Evolutionary conservation across 1,140 invertebrate species (phyloP).

Genomic region (Drosophila melanica): DNA sequence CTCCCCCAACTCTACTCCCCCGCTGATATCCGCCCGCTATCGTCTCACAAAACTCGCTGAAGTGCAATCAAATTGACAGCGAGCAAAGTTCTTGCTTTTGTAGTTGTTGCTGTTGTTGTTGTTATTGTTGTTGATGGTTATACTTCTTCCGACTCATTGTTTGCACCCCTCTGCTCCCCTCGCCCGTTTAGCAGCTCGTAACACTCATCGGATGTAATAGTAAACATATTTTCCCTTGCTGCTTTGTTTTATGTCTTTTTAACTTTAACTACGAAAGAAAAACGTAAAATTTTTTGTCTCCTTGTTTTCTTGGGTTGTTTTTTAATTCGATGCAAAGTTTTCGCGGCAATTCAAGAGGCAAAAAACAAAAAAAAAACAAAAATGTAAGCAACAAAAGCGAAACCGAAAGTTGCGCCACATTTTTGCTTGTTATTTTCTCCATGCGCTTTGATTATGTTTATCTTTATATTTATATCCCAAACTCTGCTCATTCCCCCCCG

Average conservation of each 20-base stretch:
- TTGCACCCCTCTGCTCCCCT: background rate
- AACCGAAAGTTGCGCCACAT: constrained; percentile 51
- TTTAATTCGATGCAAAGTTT: constrained; percentile 73
- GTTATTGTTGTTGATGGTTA: background rate
- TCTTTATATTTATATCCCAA: constrained; percentile 48
- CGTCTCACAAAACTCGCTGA: constrained; percentile 32
- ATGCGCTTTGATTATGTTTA: constrained; percentile 70
- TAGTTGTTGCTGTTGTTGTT: constrained; percentile 25
- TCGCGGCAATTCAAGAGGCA: constrained; percentile 15
- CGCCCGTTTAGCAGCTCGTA: background rate
- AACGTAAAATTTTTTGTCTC: constrained; percentile 29
- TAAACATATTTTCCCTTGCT: constrained; percentile 68
- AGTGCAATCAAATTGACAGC: constrained; percentile 74
- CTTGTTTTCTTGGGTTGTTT: constrained; percentile 37
- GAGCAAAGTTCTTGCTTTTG: constrained; percentile 56
- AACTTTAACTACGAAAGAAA: constrained; percentile 53
- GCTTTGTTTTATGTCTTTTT: constrained; percentile 68
- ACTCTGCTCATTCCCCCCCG: constrained; percentile 7
- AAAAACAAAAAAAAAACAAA: background rate
- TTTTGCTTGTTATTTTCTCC: constrained; percentile 60
- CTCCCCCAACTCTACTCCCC: background rate
- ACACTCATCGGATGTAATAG: constrained; percentile 32
- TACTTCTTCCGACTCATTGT: background rate
- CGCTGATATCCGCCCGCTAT: background rate
- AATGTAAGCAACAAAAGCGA: constrained; percentile 10